Evolutionary conservation across 2,888 invertebrate genomes (phyloP).

Genomic region (Acheta domesticus): DNA sequence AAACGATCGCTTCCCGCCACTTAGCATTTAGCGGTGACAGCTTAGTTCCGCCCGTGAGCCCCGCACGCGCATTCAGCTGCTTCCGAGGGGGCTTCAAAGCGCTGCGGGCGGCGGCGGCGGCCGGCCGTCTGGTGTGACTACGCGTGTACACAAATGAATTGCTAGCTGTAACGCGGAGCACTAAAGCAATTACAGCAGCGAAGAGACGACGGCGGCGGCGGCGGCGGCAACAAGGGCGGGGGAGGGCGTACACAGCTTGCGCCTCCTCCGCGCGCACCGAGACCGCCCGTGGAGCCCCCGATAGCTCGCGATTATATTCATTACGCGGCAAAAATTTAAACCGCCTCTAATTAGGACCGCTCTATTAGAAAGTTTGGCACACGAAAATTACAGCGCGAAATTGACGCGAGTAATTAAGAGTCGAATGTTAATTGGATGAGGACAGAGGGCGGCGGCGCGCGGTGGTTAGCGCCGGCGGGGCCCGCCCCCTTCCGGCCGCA

Average conservation of each 20-base stretch:
- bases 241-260: neutral
- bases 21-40: no score
- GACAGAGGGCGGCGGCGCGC: neutral
- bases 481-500: neutral
- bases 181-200: neutral
- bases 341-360: neutral
- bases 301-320: slow-evolving; percentile 18
- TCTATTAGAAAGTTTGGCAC: neutral
- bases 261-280: neutral
- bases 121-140: slow-evolving; percentile 18
- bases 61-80: no score
- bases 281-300: neutral
- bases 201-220: neutral
- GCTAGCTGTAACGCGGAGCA: neutral
- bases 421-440: slow-evolving; percentile 6
- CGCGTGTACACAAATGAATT: slow-evolving; percentile 9
- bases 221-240: neutral
- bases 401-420: neutral
- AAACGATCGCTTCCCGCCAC: no score
- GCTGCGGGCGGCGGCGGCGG: neutral
- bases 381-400: neutral
- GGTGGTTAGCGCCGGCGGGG: neutral
- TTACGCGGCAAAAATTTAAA: neutral
- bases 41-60: no score
- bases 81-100: no score